Evolutionary conservation across 2,888 invertebrate genomes (phyloP).

Genomic region (Auanema sp.): DNA sequence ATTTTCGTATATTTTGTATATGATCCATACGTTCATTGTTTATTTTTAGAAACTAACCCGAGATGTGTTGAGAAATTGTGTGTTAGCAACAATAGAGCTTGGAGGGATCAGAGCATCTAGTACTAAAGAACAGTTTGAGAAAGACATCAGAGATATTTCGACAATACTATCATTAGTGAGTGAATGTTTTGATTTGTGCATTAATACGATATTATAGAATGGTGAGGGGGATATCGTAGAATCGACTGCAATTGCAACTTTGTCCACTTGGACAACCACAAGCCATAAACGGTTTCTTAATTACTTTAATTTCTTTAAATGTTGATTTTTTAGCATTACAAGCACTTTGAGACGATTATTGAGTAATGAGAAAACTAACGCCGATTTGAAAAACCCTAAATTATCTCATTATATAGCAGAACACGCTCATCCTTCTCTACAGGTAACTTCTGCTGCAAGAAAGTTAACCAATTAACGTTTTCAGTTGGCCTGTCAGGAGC

Average conservation of each 20-base stretch:
- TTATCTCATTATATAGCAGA: constrained; percentile 61
- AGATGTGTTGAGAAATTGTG: constrained; percentile 26
- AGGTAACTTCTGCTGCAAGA: constrained; percentile 32
- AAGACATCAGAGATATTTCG: constrained; percentile 50
- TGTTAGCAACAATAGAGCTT: constrained; percentile 41
- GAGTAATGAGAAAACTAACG: constrained; percentile 27
- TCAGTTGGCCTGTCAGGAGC: constrained; percentile 47
- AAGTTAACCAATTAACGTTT: neutral
- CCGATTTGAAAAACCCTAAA: constrained; percentile 49
- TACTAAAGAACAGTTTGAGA: constrained; percentile 41
- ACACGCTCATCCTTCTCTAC: constrained; percentile 63
- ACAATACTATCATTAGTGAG: constrained; percentile 49
- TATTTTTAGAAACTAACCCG: constrained; percentile 27
- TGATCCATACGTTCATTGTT: constrained; percentile 2
- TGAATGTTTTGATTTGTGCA: neutral
- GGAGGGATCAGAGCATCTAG: constrained; percentile 48
- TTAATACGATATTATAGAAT: constrained; percentile 18
- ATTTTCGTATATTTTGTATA: constrained; percentile 32
- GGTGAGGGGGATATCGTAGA: constrained; percentile 41
- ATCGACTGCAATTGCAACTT: constrained; percentile 42
- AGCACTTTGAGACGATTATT: constrained; percentile 41
- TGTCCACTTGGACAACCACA: constrained; percentile 44
- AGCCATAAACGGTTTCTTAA: constrained; percentile 20
- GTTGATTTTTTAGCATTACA: constrained; percentile 22
- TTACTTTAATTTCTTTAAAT: neutral